A percentile compares a stretch with the other conserved stretches of the same genome.
Conservation (phyloP, 2,888 invertebrate species). For the Urechis unicinctus region DNA sequence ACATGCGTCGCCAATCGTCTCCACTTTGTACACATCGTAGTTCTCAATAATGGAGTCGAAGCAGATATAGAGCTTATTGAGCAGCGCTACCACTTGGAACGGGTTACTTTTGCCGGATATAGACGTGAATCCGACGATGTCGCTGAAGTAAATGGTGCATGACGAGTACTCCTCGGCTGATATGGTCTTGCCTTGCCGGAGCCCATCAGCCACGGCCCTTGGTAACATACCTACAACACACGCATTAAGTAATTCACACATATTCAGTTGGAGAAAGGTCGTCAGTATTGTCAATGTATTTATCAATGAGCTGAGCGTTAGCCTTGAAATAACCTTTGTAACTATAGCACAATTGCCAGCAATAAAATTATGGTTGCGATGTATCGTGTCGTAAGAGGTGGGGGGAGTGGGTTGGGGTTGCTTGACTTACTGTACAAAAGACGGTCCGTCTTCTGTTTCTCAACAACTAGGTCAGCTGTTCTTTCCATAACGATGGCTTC, state of each 20-base stretch:
- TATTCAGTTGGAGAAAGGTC: no score
- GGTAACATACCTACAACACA: constrained; percentile 35
- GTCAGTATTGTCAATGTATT: no score
- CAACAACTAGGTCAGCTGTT: constrained; percentile 32
- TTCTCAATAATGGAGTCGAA: constrained; percentile 38
- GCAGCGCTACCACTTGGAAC: constrained; percentile 27
- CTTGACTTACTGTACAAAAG: constrained; percentile 36
- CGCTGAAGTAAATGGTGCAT: constrained; percentile 38
- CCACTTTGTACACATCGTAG: constrained; percentile 27
- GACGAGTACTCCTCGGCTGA: constrained; percentile 28
- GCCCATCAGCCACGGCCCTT: constrained; percentile 32
- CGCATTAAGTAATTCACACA: not conserved
- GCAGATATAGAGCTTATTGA: constrained; percentile 38
- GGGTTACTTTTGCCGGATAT: constrained; percentile 33
- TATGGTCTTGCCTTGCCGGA: constrained; percentile 27
- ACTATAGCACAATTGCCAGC: no score
- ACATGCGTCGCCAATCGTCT: constrained; percentile 41
- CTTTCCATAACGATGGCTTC: constrained; percentile 33
- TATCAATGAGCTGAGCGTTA: no score
- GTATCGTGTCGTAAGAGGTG: no score
- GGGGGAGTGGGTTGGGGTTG: no score
- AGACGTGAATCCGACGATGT: constrained; percentile 38
- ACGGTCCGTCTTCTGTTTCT: constrained; percentile 37
- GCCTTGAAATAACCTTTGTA: no score
- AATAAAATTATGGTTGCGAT: no score